Evolutionary conservation across 2,113 vertebrate species (phyloP), one percentile per base, ranked within the genome.

Genomic region (Melanotaenia duboulayi): DNA sequence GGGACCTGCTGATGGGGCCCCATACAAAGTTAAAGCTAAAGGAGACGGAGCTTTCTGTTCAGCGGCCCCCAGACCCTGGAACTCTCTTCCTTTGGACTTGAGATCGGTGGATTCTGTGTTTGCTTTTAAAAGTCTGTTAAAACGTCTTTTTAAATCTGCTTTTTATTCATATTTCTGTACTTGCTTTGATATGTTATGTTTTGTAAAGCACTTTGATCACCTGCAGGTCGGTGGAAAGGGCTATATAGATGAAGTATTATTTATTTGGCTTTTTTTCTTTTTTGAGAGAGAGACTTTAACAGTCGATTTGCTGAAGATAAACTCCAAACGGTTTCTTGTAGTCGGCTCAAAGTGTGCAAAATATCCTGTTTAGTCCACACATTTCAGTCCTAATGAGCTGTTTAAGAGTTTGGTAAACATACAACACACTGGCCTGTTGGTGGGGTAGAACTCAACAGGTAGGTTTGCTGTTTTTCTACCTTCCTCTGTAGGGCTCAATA

Each of bases 341-440:
- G 60, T 67, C 54, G 24, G n/a, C 52, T 74, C 68, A 79, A 82
- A 76, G 79, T 65, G 74, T 87, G 70, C 81, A 80, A 84, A 83
- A 69, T 87, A 84, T 91, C 76, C 84, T 72, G 85, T 90, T 73
- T 59, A 64, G 67, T 37, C 60, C 16, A n/a, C 46, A n/a, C 59
- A 74, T 74, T 61, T 92, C 87, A 49, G 62, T 44, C 73, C 71
- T 65, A 59, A 52, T 25, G 72, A 83, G 72, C 77, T 48, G 48
- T 83, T 71, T 71, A 55, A 28, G 37, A n/a, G 50, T 65, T 63
- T 74, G 44, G 56, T 61, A 32, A 50, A 66, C 62, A 37, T 35
- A 17, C 51, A 25, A 46, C 25, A 32, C 32, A 13, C 48, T 71
- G 51, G 16, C 48, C 8, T 40, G 19, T 25, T 62, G 13, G 22